Base-by-base conservation (phyloP, 2,888 invertebrate genomes). In the Nycteola revayana region DNA sequence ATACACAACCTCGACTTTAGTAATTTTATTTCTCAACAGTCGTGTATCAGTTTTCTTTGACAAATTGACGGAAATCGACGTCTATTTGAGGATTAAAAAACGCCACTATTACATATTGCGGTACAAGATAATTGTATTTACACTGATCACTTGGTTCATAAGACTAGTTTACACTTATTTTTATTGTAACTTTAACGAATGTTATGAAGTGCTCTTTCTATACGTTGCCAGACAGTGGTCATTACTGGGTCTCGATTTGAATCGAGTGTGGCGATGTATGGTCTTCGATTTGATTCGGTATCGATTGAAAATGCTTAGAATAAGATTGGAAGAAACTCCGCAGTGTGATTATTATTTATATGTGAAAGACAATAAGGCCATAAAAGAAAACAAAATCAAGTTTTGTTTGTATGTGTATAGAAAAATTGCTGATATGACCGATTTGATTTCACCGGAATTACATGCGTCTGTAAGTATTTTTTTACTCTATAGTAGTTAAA, bases 211-310 rank as follows among this genome's bases (percentile, higher is more conserved):
- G 10, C 32, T 76, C 0, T 0, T 9, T 6, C 34, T 67, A 1
- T 85, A 66, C 35, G 7, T 66, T 0, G 40, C 84, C 0, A 72
- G 70, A 28, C 59, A 73, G 11, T 58, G 74, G n/a, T 71, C 76
- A 0, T 57, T 78, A 1, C 42, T 81, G 2, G 72, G 79, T 7
- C 60, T 87, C 7, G 86, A 87, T 55, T 44, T 80, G 1, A 80
- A 73, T 48, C 58, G 86, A 39, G 75, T 81, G 0, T 86, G 84
- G 86, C 61, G 87, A 22, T 81, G 74, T 34, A 49, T 74, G 7
- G 20, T 86, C 7, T 75, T 81, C 25, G 76, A 84, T 43, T 55
- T 68, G 5, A 52, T 85, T 8, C 62, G 83, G 11, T 72, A 70
- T 43, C 67, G 87, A 20, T 57, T 87, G 14, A 73, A 64, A 28